These are phyloP conservation scores for Hedya salicella DNA, from an alignment of 2,888 invertebrate genomes.

Conservation along the genomic window DNA sequence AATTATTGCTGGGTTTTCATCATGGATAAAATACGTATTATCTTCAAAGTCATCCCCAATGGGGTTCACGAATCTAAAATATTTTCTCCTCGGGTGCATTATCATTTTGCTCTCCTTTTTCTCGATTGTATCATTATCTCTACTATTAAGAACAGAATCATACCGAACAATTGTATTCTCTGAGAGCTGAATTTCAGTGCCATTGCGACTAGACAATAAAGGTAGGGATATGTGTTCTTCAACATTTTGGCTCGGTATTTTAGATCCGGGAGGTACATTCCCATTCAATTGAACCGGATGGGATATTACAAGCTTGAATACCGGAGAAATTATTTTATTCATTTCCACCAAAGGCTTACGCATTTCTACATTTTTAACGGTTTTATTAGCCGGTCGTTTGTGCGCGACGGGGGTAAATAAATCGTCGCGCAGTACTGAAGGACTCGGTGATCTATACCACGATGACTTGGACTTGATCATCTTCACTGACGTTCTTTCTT, in stretches of 20 bases:
- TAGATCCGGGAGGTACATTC: not conserved
- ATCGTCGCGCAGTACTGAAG: not conserved
- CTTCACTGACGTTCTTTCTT: slow-evolving; percentile 17
- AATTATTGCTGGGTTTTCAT: not conserved
- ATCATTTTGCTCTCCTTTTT: not conserved
- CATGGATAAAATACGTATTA: not conserved
- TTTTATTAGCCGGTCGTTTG: not conserved
- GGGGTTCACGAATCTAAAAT: not conserved
- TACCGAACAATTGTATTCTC: slow-evolving; percentile 1
- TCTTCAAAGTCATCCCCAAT: not conserved
- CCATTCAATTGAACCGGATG: too few relatives aligned
- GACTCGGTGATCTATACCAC: not conserved
- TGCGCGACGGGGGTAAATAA: not conserved
- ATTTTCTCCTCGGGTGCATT: slow-evolving; percentile 5
- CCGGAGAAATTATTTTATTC: not conserved
- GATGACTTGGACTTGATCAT: not conserved
- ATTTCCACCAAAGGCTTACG: not conserved
- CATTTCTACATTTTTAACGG: not conserved
- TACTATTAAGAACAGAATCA: not conserved
- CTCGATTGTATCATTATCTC: not conserved
- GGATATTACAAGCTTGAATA: not conserved
- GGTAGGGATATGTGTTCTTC: slow-evolving; percentile 3
- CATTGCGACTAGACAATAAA: not conserved
- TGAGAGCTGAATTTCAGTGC: slow-evolving; percentile 5
- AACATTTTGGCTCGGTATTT: not conserved